These are phyloP conservation scores for Chloebia gouldiae DNA, from an alignment of 2,113 vertebrate genomes.

Conservation along the genomic window DNA sequence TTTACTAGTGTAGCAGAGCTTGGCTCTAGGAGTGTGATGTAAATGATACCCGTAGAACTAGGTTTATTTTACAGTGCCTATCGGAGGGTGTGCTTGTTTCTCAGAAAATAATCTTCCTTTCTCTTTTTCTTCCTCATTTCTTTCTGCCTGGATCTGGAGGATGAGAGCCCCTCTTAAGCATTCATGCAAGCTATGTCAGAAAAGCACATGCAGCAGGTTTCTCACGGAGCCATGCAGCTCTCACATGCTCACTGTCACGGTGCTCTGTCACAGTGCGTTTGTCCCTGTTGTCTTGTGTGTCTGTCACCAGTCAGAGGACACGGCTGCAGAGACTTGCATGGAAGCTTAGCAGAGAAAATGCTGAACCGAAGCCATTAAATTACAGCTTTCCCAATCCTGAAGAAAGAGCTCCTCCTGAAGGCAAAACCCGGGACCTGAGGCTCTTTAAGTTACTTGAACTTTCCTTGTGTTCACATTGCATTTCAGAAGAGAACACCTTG, in stretches of 20 bases:
- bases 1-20: background rate
- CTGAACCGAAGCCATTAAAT: background rate
- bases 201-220: background rate
- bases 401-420: constrained; percentile 45
- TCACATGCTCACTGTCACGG: background rate
- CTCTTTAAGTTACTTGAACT: background rate
- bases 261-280: background rate
- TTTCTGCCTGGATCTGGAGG: constrained; percentile 8
- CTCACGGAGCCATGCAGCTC: background rate
- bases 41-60: background rate
- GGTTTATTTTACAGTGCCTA: background rate
- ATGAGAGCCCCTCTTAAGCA: background rate
- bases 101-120: constrained; percentile 23
- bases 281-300: background rate
- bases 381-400: background rate
- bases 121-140: constrained; percentile 17
- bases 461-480: background rate
- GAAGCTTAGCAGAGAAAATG: background rate
- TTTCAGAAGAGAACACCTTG: background rate
- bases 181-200: background rate
- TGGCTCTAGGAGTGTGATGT: background rate
- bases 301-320: background rate
- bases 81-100: background rate
- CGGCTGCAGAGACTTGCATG: background rate
- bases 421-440: background rate